Evolutionary conservation across 2,113 vertebrate genomes (phyloP), one percentile per base, ranked within the genome.

Genomic region (Electrona antarctica): DNA sequence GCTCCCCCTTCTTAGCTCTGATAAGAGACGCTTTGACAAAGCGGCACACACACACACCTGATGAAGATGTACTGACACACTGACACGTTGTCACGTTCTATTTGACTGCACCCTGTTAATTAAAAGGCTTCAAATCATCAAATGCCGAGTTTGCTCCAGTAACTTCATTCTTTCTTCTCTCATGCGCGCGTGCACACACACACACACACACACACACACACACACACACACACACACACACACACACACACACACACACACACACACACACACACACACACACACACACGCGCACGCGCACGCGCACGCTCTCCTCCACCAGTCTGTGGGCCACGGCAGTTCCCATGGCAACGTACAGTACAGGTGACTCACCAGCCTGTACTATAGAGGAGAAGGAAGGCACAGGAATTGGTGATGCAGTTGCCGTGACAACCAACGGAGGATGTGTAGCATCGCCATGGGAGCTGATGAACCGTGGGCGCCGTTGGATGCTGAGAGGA

Each of bases 291-390:
- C 33, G 2, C 33, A 41, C 33, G 2, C 33, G 2, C 33, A 41
- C 33, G 2, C 33, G 2, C 33, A 41, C 33, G 2, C 33, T 1
- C 33, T 0, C 33, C 47, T 7, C 3, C 75, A 58, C 45, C 14
- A 69, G 60, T 79, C 55, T 48, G 64, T 68, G 54, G 58, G 87
- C 79, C 81, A 80, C 74, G 69, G 69, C 83, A 86, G 87, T 92
- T 87, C 79, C 90, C 86, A 92, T 92, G 87, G 88, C 76, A 92
- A 93, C 93, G 13, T 85, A 75, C 90, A 92, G 68, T 85, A 76
- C 90, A 92, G 68, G 89, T 88, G 90, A 90, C 80, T 83, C 83
- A 88, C 70, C 77, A 60, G 55, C 73, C 48, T 28, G 45, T 47
- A 66, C 69, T 50, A 21, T 21, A 59, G 55, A 84, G 75, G 61